Evolutionary conservation across 1,140 invertebrate species (phyloP), one percentile per base, ranked within the genome.

Genomic region (Pseudomyrmex flavicornis): DNA sequence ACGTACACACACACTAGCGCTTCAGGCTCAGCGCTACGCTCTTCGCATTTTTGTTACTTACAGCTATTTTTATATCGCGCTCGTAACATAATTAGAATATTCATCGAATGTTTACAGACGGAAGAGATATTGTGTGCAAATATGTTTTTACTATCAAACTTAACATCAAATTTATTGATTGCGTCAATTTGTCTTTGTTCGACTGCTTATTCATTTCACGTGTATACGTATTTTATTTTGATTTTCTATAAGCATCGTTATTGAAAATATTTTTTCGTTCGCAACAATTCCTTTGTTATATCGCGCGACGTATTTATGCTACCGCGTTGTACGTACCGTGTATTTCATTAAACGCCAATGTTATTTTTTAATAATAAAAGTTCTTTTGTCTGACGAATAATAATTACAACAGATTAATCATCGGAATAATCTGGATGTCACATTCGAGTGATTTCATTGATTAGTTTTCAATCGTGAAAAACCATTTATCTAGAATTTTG

Each of bases 341-440:
- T 68, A 44, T 13, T 5, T n/a, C 9, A 20, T 35, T 7, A 44
- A n/a, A 58, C 62, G 8, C 2, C 35, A 13, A 20, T 62, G 48
- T 77, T 77, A 56, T 68, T 54, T 66, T 56, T 56, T 26, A 54
- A 66, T 66, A 66, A 76, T 54, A 66, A 77, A 77, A 35, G 20
- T 12, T 20, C 2, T 26, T 70, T 22, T 17, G 35, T 35, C 8
- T 17, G 9, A 56, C 7, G 26, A 68, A 68, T 77, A 15, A 15
- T 68, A 1, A 1, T 35, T 35, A 35, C 35, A 65, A 44, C 68
- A 35, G 17, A 68, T 68, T 46, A 56, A 20, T 54, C 9, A 22
- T 56, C 17, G 2, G 13, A n/a, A 17, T 10, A 8, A 7, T 35
- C 10, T n/a, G 9, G 17, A 20, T 26, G 26, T 22, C 35, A 52